phyloP scores from a whole-genome alignment of 2,888 invertebrate species.

The Synergus itoensis region DNA sequence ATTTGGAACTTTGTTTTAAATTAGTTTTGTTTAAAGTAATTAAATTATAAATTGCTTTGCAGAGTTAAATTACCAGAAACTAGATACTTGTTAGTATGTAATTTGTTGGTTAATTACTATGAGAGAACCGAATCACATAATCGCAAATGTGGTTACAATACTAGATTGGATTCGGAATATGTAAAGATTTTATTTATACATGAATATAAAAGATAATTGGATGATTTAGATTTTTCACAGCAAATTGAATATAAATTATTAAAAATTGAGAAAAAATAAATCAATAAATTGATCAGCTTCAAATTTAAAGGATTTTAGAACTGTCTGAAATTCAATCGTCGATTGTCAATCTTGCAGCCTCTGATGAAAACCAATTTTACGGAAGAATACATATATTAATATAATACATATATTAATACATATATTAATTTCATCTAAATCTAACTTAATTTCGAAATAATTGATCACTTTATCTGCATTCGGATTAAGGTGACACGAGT shows the following conservation, averaged over 20 bases:
- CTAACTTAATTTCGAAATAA: too few relatives aligned
- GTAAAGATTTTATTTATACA: neutral
- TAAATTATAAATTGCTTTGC: constrained; percentile 27
- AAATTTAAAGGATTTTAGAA: neutral
- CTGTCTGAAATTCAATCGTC: neutral
- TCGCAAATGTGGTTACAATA: neutral
- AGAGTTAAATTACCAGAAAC: constrained; percentile 25
- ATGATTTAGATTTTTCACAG: too few relatives aligned
- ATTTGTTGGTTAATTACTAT: constrained; percentile 30
- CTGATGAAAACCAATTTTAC: constrained; percentile 22
- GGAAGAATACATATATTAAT: too few relatives aligned
- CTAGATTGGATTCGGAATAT: neutral
- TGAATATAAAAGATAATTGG: too few relatives aligned
- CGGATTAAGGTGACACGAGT: neutral
- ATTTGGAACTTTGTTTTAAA: constrained; percentile 16
- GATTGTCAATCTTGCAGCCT: constrained; percentile 20
- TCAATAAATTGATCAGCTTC: too few relatives aligned
- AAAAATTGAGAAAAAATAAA: too few relatives aligned
- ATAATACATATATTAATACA: too few relatives aligned
- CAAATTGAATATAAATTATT: too few relatives aligned
- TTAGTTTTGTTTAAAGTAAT: constrained; percentile 31
- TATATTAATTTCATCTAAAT: too few relatives aligned
- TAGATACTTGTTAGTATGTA: constrained; percentile 4
- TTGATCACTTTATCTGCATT: neutral
- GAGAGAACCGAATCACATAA: constrained; percentile 13